Conservation (phyloP, 1,140 invertebrate genomes). For the Drosophila parabipectinata region DNA sequence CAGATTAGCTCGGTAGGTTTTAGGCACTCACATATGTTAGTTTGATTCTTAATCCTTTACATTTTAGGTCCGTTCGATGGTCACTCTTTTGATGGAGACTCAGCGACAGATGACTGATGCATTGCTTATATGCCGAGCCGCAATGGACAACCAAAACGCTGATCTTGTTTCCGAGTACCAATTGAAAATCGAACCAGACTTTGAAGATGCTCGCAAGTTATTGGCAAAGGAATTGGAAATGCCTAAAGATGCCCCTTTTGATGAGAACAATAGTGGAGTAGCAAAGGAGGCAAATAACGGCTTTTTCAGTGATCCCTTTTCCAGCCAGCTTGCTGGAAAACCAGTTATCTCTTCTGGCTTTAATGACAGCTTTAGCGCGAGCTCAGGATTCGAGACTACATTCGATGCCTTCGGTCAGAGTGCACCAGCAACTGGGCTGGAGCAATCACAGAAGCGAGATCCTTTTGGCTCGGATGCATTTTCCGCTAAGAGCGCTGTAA, state of each 20-base stretch:
- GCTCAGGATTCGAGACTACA: slow-evolving; percentile 68
- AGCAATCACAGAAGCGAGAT: slow-evolving; percentile 84
- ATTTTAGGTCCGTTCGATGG: slow-evolving; percentile 91
- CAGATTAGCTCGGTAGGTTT: slow-evolving; percentile 91
- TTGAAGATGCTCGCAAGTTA: slow-evolving; percentile 86
- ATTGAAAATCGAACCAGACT: slow-evolving; percentile 88
- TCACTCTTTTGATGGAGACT: slow-evolving; percentile 93
- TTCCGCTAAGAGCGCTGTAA: slow-evolving; percentile 84
- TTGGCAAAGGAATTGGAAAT: slow-evolving; percentile 67
- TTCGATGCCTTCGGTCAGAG: slow-evolving; percentile 74
- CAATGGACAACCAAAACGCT: slow-evolving; percentile 89
- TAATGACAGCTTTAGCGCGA: slow-evolving; percentile 78
- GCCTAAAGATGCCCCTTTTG: slow-evolving; percentile 77
- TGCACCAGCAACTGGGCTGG: slow-evolving; percentile 51
- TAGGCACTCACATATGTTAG: background rate
- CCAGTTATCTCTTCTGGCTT: slow-evolving; percentile 77
- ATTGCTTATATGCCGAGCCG: slow-evolving; percentile 89
- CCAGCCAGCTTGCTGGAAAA: slow-evolving; percentile 45
- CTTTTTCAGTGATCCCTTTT: slow-evolving; percentile 75
- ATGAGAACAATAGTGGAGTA: slow-evolving; percentile 69
- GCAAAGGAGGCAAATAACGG: slow-evolving; percentile 75
- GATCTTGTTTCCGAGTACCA: slow-evolving; percentile 88
- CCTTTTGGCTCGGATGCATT: slow-evolving; percentile 87
- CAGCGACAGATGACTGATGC: slow-evolving; percentile 91
- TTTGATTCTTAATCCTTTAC: background rate